Percentiles rank a stretch among this genome's conserved stretches.
Conservation (phyloP, 2,888 invertebrate species). For the Diplolepis rosae region DNA sequence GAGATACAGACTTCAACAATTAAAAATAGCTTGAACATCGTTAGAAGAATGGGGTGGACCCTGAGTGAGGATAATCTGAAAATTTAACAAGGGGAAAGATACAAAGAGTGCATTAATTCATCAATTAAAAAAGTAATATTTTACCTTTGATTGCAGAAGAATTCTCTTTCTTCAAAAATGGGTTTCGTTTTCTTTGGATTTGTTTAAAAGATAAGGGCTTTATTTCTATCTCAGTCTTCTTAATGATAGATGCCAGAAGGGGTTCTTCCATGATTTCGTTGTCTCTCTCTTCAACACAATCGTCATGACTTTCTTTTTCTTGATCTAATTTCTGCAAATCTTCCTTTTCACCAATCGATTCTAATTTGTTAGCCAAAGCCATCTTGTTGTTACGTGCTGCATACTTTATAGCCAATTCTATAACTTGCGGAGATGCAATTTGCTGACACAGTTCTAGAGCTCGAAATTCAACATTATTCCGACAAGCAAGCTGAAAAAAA, state of each 20-base stretch:
- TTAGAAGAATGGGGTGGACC: no score
- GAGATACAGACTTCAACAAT: no score
- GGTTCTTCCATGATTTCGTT: constrained; percentile 52
- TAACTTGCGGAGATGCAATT: constrained; percentile 83
- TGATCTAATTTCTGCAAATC: constrained; percentile 62
- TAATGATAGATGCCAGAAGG: constrained; percentile 51
- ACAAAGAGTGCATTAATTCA: no score
- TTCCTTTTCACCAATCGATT: constrained; percentile 64
- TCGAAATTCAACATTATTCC: constrained; percentile 87
- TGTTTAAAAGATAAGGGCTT: constrained; percentile 60
- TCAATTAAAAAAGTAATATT: constrained; percentile 46
- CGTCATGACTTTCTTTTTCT: constrained; percentile 56
- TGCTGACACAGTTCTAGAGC: constrained; percentile 91
- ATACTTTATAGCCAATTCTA: constrained; percentile 92
- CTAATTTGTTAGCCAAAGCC: constrained; percentile 86
- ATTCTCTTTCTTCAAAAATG: constrained; percentile 72
- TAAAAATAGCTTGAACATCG: no score
- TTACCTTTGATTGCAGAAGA: constrained; percentile 51
- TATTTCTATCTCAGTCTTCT: constrained; percentile 61
- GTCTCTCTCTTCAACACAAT: constrained; percentile 50
- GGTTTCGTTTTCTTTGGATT: constrained; percentile 69
- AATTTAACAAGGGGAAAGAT: no score
- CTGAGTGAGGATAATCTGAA: no score
- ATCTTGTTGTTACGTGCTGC: constrained; percentile 85
- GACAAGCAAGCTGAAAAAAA: constrained; percentile 83